Conservation (phyloP, 2,888 invertebrate species). For the Dicyrtoma fusca region DNA sequence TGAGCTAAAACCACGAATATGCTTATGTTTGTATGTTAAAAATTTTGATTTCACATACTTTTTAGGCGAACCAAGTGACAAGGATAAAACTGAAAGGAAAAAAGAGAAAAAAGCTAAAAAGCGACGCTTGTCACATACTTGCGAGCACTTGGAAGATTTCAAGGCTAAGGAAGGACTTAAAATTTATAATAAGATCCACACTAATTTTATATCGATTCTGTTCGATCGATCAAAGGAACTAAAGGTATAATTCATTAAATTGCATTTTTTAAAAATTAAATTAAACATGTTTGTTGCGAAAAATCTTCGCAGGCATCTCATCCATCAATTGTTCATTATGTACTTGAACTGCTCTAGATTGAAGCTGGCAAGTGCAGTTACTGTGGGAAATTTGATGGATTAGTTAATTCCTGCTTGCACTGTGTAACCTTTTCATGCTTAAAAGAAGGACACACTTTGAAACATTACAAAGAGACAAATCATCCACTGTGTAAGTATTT, state of each 20-base stretch:
- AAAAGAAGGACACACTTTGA: slow-evolving; percentile 76
- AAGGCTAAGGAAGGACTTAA: slow-evolving; percentile 76
- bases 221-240: slow-evolving; percentile 77
- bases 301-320: too few species aligned
- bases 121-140: slow-evolving; percentile 58
- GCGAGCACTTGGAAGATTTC: slow-evolving; percentile 77
- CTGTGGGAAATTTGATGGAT: slow-evolving; percentile 47
- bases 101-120: slow-evolving; percentile 11
- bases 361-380: slow-evolving; percentile 59
- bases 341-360: slow-evolving; percentile 70
- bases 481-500: slow-evolving; percentile 74
- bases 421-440: slow-evolving; percentile 79
- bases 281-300: too few species aligned
- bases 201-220: slow-evolving; percentile 82
- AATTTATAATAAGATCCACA: slow-evolving; percentile 78
- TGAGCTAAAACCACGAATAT: too few species aligned
- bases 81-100: background rate
- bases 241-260: slow-evolving; percentile 68
- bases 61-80: background rate
- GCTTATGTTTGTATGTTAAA: too few species aligned
- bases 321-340: too few species aligned
- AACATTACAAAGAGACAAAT: slow-evolving; percentile 78
- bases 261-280: too few species aligned
- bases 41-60: background rate
- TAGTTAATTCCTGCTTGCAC: slow-evolving; percentile 73